Evolutionary conservation across 2,113 vertebrate species (phyloP).

Genomic region (Tyto alba): DNA sequence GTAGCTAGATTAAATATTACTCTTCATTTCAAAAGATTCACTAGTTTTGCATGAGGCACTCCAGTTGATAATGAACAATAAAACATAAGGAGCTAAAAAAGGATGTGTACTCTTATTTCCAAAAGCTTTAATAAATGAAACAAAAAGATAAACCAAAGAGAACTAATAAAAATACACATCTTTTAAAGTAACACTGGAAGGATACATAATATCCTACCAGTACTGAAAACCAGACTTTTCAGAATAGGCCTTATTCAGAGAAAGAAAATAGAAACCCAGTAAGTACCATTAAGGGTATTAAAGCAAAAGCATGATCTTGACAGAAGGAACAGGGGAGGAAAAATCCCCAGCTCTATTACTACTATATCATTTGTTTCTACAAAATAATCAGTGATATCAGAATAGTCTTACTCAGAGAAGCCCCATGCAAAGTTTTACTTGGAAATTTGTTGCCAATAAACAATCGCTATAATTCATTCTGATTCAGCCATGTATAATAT

Average conservation of each 20-base stretch:
- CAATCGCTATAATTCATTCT: background rate
- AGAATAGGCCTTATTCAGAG: background rate
- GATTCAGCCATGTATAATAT: rapidly evolving
- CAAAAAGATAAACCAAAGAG: background rate
- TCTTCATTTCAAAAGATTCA: background rate
- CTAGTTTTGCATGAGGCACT: background rate
- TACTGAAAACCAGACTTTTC: background rate
- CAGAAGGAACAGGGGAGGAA: background rate
- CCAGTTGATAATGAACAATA: background rate
- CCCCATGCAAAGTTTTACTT: background rate
- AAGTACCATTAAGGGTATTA: background rate
- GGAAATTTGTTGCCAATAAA: background rate
- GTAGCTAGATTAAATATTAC: background rate
- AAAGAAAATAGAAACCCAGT: background rate
- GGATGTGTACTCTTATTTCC: background rate
- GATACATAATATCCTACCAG: background rate
- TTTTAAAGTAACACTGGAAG: background rate
- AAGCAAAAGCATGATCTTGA: background rate
- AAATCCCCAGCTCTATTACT: background rate
- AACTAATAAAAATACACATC: background rate
- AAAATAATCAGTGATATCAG: background rate
- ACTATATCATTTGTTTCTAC: background rate
- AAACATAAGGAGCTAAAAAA: background rate
- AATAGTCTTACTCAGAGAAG: background rate
- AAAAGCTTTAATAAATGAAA: background rate